Conservation (phyloP, 2,113 vertebrate genomes). For the human (Homo sapiens) region DNA sequence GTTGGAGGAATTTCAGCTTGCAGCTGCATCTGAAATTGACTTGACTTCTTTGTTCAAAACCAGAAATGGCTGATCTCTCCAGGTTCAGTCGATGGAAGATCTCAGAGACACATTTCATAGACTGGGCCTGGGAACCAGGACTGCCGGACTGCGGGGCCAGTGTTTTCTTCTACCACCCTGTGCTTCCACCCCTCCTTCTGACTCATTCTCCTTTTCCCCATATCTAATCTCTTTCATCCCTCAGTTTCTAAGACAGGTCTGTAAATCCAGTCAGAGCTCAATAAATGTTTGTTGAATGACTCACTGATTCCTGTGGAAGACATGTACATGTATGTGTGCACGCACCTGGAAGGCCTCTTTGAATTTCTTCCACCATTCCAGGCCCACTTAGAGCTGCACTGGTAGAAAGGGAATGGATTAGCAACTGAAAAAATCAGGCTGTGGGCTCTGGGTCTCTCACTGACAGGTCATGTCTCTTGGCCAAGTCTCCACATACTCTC, state of each 20-base stretch:
- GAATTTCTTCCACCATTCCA: neutral
- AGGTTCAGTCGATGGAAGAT: neutral
- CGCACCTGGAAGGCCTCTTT: neutral
- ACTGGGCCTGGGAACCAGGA: neutral
- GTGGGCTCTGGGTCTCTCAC: neutral
- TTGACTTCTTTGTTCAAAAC: neutral
- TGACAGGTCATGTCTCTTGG: neutral
- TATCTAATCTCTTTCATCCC: slow-evolving; percentile 71
- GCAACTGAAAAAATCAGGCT: neutral
- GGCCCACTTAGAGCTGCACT: neutral
- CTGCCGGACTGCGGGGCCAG: neutral
- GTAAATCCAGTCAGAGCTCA: slow-evolving; percentile 48
- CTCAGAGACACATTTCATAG: neutral
- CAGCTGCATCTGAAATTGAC: neutral
- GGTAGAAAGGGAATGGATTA: neutral
- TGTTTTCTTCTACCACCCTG: neutral
- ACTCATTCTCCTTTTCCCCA: slow-evolving; percentile 54
- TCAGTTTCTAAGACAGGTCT: slow-evolving; percentile 43
- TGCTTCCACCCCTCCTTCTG: slow-evolving; percentile 22
- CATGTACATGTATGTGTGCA: neutral
- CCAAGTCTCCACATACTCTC: neutral
- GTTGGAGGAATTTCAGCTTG: neutral
- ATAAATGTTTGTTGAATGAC: slow-evolving; percentile 77
- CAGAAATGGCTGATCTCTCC: neutral
- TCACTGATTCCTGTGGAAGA: slow-evolving; percentile 47